Conservation (phyloP, 1,140 invertebrate species). For the Drosophila saltans region DNA sequence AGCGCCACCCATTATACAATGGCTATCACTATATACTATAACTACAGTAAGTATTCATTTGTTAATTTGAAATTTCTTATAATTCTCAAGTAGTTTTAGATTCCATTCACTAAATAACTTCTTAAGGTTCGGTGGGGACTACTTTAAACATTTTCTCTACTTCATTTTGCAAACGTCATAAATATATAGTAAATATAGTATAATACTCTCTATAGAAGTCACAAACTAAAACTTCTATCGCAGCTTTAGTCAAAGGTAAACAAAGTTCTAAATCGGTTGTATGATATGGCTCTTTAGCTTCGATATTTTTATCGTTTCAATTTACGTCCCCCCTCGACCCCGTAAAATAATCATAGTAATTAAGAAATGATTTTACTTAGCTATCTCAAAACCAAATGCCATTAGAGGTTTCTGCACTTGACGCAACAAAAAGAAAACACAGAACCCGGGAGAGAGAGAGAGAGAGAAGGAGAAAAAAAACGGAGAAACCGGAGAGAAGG, state of each 20-base stretch:
- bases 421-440: background rate
- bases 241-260: background rate
- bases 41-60: no score
- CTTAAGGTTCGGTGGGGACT: no score
- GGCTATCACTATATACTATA: no score
- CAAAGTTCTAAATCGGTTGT: background rate
- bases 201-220: background rate
- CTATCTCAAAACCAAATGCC: conserved; percentile 17
- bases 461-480: background rate
- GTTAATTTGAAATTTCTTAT: no score
- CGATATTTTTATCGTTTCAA: conserved; percentile 27
- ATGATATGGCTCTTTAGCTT: background rate
- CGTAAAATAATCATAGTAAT: conserved; percentile 53
- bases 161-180: no score
- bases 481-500: background rate
- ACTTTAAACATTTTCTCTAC: no score
- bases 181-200: no score
- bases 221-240: no score
- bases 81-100: no score
- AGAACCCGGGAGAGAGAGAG: background rate
- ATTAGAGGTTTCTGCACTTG: conserved; percentile 21
- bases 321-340: conserved; percentile 5
- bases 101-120: no score
- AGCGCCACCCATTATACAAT: no score
- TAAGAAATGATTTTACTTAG: conserved; percentile 40